Base-by-base conservation (phyloP, 2,888 invertebrate species). In the Trissolcus japonicus region DNA sequence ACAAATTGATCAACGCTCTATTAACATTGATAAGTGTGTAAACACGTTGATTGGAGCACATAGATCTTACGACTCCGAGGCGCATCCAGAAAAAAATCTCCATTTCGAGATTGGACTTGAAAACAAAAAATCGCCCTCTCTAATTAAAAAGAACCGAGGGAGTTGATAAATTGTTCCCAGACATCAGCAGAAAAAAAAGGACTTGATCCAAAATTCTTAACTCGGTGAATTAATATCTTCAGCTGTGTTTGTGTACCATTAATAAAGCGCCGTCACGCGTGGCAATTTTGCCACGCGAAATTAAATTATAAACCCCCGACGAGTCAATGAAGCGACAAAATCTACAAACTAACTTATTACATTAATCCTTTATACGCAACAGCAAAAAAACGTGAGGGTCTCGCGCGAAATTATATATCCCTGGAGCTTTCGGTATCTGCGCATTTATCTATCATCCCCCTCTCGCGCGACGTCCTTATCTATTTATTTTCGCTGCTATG, bases 271-370 rank as follows among this genome's bases (percentile, higher is more conserved):
- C 21, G 72, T 65, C 65, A 60, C 11, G 65, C 54, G 60, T 54
- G 14, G 35, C 43, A 54, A 50, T 61, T 66, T 73, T 61, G 55
- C 29, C 19, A 14, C 29, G 43, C 29, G 43, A 61, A 73, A 66
- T 73, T 65, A 66, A 73, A 66, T 73, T 66, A 73, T 66, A 61
- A 73, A 73, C 60, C 66, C 14, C 60, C 55, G 51, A 65, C 53
- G 55, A 29, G 74, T 66, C 66, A 66, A 65, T 73, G 50, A 65
- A 61, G 66, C 61, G 61, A 66, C 61, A 73, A 66, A 73, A 73
- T 67, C 56, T 73, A 54, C 73, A 61, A 66, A 66, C 66, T 66
- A 65, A 72, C 65, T 73, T 73, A 66, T 61, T 56, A 46, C 61
- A 56, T 67, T 73, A 67, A 73, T 73, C 66, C 60, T 60, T 66